Evolutionary conservation across 2,888 invertebrate species (phyloP), one percentile per base, ranked within the genome.

Genomic region (Stenolophus ochropezus): DNA sequence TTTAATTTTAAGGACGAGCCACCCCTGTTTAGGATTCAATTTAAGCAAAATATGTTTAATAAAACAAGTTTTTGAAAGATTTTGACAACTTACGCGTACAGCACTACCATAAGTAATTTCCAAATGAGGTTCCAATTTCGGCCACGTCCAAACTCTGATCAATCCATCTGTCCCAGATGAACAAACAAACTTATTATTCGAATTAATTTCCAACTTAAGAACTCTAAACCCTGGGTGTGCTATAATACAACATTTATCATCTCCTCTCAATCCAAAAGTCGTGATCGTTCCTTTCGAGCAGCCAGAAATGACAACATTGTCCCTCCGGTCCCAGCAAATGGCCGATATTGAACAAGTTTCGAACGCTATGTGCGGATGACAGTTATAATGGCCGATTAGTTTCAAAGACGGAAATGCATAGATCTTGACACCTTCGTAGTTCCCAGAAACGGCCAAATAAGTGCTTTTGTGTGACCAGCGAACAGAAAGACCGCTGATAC

Each of bases 141-240:
- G 80, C 80, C 80, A 80, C 1, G 3, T 33, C 80, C 80, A 80
- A 47, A 80, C 16, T 16, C 73, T 23, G 20, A 80, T 58, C 11
- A 23, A 8, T 2, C 42, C 23, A 47, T 80, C 71, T 1, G 56
- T 20, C 2, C 21, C 56, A 56, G 33, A 23, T n/a, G 53, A 53
- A 25, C 80, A 80, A 16, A 80, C 20, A 58, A 21, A 80, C 21
- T 20, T 56, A 47, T 80, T 80, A 47, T 11, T 58, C 8, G 23
- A 14, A n/a, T 56, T 23, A 23, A 80, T 56, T 11, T 33, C 56
- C 4, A 80, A 11, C 4, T 25, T 14, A 8, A 73, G 42, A 3
- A 80, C 18, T 8, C 53, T 42, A 16, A 58, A 14, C 2, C 18
- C 73, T 8, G 18, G 8, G 49, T 73, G 73, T n/a, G 73, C 73